Evolutionary conservation across 2,888 invertebrate genomes (phyloP).

Genomic region (Pheosia gnoma): DNA sequence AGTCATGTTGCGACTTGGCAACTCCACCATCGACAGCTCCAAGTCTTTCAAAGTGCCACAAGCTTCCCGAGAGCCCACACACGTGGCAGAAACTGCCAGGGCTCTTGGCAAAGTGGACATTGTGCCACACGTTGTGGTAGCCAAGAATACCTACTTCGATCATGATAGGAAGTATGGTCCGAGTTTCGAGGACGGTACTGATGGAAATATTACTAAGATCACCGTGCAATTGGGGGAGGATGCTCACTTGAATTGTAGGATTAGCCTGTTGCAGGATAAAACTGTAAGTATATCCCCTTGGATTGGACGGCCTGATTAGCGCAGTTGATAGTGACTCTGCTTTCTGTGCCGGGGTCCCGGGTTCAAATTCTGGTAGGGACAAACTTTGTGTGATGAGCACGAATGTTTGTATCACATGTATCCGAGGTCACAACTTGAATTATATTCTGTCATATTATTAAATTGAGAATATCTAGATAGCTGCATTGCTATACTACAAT

Average conservation of each 20-base stretch:
- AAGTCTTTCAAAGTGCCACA: constrained; percentile 80
- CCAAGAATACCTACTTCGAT: constrained; percentile 75
- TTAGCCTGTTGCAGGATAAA: constrained; percentile 89
- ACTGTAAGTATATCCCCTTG: constrained; percentile 88
- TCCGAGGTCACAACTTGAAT: too few species aligned
- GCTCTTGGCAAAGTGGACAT: constrained; percentile 46
- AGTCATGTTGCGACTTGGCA: constrained; percentile 75
- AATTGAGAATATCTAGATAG: too few species aligned
- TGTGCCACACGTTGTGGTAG: constrained; percentile 70
- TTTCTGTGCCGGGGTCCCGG: too few species aligned
- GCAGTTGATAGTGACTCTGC: too few species aligned
- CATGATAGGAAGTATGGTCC: constrained; percentile 87
- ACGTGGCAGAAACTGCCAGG: constrained; percentile 20
- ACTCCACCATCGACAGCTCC: constrained; percentile 80
- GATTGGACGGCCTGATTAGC: too few species aligned
- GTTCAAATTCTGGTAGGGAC: too few species aligned
- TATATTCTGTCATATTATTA: too few species aligned
- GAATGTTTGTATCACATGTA: too few species aligned
- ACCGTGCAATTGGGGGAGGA: constrained; percentile 90
- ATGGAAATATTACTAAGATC: constrained; percentile 87
- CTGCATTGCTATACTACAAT: too few species aligned
- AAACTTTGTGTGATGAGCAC: too few species aligned
- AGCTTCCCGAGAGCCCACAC: constrained; percentile 47
- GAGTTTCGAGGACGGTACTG: constrained; percentile 85
- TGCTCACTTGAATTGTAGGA: constrained; percentile 89